Conservation (phyloP, 2,888 invertebrate genomes). For the Melanostoma scalare region DNA sequence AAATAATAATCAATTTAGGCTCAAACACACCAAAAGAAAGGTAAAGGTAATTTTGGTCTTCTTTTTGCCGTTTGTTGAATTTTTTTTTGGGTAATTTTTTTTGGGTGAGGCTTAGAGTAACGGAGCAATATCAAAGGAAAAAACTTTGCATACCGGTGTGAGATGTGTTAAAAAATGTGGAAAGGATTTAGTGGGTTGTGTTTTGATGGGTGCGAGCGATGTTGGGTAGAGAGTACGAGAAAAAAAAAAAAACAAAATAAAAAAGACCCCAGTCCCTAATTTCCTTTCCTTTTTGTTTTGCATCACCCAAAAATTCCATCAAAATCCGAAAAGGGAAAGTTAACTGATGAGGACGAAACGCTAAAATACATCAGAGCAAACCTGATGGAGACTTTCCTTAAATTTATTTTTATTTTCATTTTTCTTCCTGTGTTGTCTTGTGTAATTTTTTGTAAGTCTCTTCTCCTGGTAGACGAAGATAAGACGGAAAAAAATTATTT, state of each 20-base stretch:
- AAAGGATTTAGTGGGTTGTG: slow-evolving; percentile 44
- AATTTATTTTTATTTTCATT: slow-evolving; percentile 34
- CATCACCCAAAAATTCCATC: slow-evolving; percentile 50
- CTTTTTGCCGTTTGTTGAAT: not conserved
- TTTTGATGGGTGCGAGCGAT: slow-evolving; percentile 18
- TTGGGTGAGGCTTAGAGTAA: slow-evolving; percentile 60
- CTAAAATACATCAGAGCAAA: slow-evolving; percentile 30
- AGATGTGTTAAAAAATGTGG: slow-evolving; percentile 42
- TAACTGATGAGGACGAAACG: not conserved
- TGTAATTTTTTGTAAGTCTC: not conserved
- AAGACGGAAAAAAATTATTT: slow-evolving; percentile 63
- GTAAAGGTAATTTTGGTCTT: slow-evolving; percentile 55
- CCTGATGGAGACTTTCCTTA: slow-evolving; percentile 52
- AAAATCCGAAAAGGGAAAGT: slow-evolving; percentile 22
- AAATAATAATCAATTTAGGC: slow-evolving; percentile 72
- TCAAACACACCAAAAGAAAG: slow-evolving; percentile 22
- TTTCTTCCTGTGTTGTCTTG: slow-evolving; percentile 4
- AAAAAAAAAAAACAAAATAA: no score
- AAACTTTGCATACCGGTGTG: slow-evolving; percentile 43
- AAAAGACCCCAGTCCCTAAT: slow-evolving; percentile 45
- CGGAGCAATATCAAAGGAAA: slow-evolving; percentile 68
- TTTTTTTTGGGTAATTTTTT: not conserved
- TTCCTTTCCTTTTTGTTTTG: slow-evolving; percentile 20
- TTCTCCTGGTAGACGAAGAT: slow-evolving; percentile 62
- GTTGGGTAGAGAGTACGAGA: not conserved